Evolutionary conservation across 2,797 vertebrate species (phyloP), one percentile per base, ranked within the genome.

Genomic region (Crenichthys baileyi): DNA sequence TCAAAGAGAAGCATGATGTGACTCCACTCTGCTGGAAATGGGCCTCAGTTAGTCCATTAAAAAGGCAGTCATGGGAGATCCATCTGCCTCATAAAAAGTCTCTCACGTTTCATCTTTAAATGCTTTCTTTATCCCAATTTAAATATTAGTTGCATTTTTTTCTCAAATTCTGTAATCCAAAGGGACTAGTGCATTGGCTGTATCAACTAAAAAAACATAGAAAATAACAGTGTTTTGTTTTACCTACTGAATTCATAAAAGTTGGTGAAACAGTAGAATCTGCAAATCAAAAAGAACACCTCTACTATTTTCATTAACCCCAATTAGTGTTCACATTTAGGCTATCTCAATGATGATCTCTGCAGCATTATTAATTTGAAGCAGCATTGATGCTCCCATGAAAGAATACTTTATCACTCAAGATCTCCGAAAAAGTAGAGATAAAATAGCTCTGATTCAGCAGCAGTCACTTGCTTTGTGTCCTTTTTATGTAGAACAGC

Each of bases 381-480:
- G 56, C 31, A 70, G 48, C 58, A 81, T 82, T 84, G 82, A 82
- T 50, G 86, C 80, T 89, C 77, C 72, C 77, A 80, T 88, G 87
- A 91, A 79, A 81, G 79, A 83, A 75, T 76, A 86, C 81, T 82
- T 76, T 68, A 79, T 88, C 79, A 85, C 90, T 91, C 78, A 87
- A 36, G 79, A 88, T 89, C 55, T 81, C 76, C 89, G 84, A 87
- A 88, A 87, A 90, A 85, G 58, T 77, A 26, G 81, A 85, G 81
- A 92, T 87, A 90, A 92, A 91, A 90, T 84, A 87, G 44, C 20
- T 77, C 82, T 87, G 85, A 91, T 81, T 91, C 90, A 92, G 90
- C 90, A 92, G 75, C 67, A 91, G 82, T 86, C 51, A 72, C 9
- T 46, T 63, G 70, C 55, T 68, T 83, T 80, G 70, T 73, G 55